phyloP scores from a whole-genome alignment of 2,113 vertebrate species.

The Sylvietta virens region DNA sequence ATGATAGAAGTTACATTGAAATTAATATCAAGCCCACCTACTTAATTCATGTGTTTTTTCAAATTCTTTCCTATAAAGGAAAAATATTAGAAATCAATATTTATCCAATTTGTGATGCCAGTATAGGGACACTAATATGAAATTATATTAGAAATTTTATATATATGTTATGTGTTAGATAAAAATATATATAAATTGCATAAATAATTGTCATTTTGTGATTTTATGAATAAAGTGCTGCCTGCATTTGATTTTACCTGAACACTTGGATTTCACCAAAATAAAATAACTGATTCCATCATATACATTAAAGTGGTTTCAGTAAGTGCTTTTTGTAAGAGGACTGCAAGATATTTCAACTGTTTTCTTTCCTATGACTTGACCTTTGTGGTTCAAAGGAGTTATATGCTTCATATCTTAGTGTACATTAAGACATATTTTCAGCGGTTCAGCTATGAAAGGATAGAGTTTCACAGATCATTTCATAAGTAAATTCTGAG shows the following conservation, averaged over 20 bases:
- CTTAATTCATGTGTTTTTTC: background rate
- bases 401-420: accelerated
- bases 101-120: background rate
- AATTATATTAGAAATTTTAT: background rate
- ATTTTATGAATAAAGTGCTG: background rate
- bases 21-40: background rate
- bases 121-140: background rate
- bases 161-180: too few species aligned
- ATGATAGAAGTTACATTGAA: background rate
- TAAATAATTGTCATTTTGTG: background rate
- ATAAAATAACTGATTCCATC: background rate
- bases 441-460: background rate
- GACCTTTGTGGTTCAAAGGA: background rate
- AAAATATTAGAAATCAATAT: background rate
- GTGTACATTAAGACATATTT: background rate
- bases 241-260: background rate
- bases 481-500: background rate
- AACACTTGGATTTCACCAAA: background rate
- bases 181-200: background rate
- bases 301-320: background rate
- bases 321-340: background rate
- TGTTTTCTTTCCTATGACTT: background rate
- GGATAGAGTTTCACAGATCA: background rate
- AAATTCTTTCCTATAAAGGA: background rate
- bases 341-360: background rate